Evolutionary conservation across 2,888 invertebrate genomes (phyloP), one percentile per base, ranked within the genome.

Genomic region (Agrochola lychnidis): DNA sequence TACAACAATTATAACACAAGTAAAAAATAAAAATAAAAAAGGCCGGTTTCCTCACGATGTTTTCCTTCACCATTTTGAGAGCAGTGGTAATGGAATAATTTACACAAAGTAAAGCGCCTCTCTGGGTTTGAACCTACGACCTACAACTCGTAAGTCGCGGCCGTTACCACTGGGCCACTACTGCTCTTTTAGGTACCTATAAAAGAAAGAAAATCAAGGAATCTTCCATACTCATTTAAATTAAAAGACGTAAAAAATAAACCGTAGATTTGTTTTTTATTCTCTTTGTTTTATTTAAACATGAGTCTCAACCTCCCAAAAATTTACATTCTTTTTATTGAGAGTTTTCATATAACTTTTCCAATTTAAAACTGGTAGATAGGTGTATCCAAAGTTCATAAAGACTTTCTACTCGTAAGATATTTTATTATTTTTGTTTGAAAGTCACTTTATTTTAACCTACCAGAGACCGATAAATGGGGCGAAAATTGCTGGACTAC

Each of bases 281-380:
- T 36, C 4, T 22, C 25, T 66, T 73, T 36, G 25, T 40, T 22
- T n/a, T 16, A 14, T 16, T n/a, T 40, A n/a, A 81, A 68, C 3
- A 53, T 51, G 67, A 57, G 36, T 14, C 2, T 16, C 36, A 56
- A 36, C 48, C 10, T 36, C 2, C 61, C 22, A 53, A 59, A 40
- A 45, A 67, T 71, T 70, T 45, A 51, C n/a, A 83, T 78, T 70
- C 16, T 67, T 81, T 67, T 71, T 57, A 67, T 67, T 53, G 10
- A 51, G 16, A 51, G 9, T 61, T 30, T 78, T 63, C 42, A 40
- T 67, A 71, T 53, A 80, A 80, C 66, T 83, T 80, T 83, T 83
- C n/a, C 61, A 83, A 83, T 80, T 80, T 83, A 78, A 62, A 67
- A 83, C 51, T 67, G 61, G 66, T 45, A 12, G 45, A 14, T 72